These are phyloP conservation scores for Poeciliopsis turrubarensis DNA, from an alignment of 2,113 vertebrate species.

Conservation along the genomic window DNA sequence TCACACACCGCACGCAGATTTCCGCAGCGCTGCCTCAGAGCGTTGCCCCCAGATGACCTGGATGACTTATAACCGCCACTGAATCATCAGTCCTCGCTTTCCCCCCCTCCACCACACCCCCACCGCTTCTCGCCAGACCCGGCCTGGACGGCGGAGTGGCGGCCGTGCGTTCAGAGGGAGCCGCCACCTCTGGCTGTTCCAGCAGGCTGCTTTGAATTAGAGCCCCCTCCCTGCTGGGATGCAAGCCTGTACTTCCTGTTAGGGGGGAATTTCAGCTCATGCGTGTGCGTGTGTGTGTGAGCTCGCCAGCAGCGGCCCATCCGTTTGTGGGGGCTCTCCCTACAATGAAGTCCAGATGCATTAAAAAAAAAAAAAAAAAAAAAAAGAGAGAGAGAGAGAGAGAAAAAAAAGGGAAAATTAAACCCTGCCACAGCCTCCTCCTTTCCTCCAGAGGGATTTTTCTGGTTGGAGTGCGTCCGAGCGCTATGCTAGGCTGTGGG, in stretches of 20 bases:
- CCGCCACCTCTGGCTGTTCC: conserved; percentile 78
- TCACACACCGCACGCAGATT: conserved; percentile 21
- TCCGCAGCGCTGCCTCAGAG: conserved; percentile 38
- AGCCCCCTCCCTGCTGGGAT: conserved; percentile 82
- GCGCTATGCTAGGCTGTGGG: conserved; percentile 64
- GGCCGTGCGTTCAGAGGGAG: conserved; percentile 54
- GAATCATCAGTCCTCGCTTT: conserved; percentile 52
- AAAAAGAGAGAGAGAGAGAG: conserved; percentile 12
- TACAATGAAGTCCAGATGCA: conserved; percentile 85
- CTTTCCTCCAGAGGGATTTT: conserved; percentile 40
- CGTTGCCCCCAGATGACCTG: conserved; percentile 61
- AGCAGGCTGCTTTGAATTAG: conserved; percentile 85
- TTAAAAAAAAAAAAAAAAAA: conserved; percentile 33
- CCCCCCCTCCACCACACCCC: conserved; percentile 33
- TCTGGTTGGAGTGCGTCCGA: conserved; percentile 41
- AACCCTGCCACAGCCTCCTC: conserved; percentile 42
- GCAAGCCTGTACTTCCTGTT: conserved; percentile 82
- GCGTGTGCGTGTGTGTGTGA: conserved; percentile 31
- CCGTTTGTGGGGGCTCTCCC: conserved; percentile 74
- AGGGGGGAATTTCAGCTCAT: conserved; percentile 51
- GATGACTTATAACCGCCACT: conserved; percentile 38
- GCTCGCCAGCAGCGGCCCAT: conserved; percentile 73
- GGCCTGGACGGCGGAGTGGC: conserved; percentile 48
- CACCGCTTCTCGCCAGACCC: conserved; percentile 33
- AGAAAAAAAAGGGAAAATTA: conserved; percentile 15